Evolutionary conservation across 1,140 invertebrate species (phyloP).

Genomic region (Microvelia longipes): DNA sequence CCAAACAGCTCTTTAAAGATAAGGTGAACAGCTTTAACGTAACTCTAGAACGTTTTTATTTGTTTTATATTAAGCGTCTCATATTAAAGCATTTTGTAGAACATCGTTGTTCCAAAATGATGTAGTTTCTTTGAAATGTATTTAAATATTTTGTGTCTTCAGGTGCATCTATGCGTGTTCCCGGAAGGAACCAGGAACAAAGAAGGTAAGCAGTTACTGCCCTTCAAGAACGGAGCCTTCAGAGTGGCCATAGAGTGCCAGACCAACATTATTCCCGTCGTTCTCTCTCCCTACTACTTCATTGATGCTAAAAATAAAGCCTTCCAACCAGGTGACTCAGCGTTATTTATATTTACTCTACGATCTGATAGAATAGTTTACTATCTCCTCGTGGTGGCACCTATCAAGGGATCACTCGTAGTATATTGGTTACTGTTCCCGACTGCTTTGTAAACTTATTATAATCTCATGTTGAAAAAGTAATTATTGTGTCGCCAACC

Average conservation of each 20-base stretch:
- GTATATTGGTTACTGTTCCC: not conserved
- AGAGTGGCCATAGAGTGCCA: constrained; percentile 52
- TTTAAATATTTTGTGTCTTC: constrained; percentile 13
- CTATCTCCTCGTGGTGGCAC: not conserved
- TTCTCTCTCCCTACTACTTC: constrained; percentile 52
- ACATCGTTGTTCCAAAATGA: too few species aligned
- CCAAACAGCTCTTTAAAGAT: constrained; percentile 10
- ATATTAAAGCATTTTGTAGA: too few species aligned
- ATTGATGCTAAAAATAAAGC: constrained; percentile 34
- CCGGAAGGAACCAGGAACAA: constrained; percentile 42
- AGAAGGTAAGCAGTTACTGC: constrained; percentile 28
- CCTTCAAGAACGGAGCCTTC: constrained; percentile 61
- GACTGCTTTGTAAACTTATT: not conserved
- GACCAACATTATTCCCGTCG: constrained; percentile 53
- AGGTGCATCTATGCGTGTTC: constrained; percentile 48
- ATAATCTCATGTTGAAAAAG: not conserved
- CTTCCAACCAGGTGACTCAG: constrained; percentile 1
- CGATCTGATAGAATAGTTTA: not conserved
- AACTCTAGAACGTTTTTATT: not conserved
- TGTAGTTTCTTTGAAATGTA: too few species aligned
- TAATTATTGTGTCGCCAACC: not conserved
- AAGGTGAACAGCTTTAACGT: too few species aligned
- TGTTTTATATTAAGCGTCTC: too few species aligned
- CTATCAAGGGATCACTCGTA: not conserved
- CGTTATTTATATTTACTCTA: not conserved